These are phyloP conservation scores for Merodon equestris DNA, from an alignment of 2,888 invertebrate species.

Conservation along the genomic window DNA sequence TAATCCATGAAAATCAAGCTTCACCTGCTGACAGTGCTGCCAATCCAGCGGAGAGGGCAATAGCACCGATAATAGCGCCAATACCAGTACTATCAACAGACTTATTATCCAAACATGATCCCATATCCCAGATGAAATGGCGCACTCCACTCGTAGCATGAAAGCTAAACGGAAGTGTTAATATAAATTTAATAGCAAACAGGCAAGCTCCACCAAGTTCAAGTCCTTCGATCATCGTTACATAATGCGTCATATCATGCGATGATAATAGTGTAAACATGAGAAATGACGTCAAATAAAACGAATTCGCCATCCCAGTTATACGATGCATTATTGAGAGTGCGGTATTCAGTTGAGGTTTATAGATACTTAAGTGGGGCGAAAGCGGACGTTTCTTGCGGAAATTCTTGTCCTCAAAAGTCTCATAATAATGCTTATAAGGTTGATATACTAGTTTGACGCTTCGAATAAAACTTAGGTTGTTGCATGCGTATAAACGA, in stretches of 20 bases:
- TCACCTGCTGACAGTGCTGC: conserved; percentile 71
- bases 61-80: conserved; percentile 77
- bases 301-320: conserved; percentile 83
- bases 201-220: conserved; percentile 81
- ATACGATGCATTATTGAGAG: conserved; percentile 92
- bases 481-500: no score
- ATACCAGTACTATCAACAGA: conserved; percentile 88
- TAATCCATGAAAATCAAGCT: no score
- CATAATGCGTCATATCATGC: conserved; percentile 82
- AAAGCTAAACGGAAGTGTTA: conserved; percentile 90
- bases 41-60: conserved; percentile 77
- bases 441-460: no score
- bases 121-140: conserved; percentile 92
- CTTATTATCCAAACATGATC: conserved; percentile 85
- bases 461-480: no score
- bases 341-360: conserved; percentile 87
- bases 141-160: conserved; percentile 93
- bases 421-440: conserved; percentile 74
- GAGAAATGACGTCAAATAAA: conserved; percentile 82
- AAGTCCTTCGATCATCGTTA: conserved; percentile 82
- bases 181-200: conserved; percentile 83
- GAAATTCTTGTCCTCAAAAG: conserved; percentile 85
- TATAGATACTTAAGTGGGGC: conserved; percentile 92
- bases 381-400: conserved; percentile 88
- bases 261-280: conserved; percentile 82